Evolutionary conservation across 1,140 invertebrate genomes (phyloP).

Genomic region (Drosophila navojoa): DNA sequence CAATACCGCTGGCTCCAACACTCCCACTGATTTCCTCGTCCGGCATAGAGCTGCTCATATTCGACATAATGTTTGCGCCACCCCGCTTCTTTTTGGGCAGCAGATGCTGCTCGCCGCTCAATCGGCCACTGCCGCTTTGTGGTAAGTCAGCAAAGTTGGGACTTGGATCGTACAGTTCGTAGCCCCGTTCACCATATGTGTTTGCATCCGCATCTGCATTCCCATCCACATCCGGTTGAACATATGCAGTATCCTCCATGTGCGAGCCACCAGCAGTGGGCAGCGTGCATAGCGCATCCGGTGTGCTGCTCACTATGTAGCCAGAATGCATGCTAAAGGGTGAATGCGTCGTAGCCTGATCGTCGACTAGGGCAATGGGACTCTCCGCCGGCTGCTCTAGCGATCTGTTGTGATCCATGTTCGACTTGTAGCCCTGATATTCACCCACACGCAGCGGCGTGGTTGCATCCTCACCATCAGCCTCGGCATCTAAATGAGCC

Average conservation of each 20-base stretch:
- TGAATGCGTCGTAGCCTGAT: constrained; percentile 65
- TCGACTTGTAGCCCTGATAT: constrained; percentile 68
- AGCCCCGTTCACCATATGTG: constrained; percentile 52
- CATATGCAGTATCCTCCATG: constrained; percentile 62
- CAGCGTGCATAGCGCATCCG: constrained; percentile 58
- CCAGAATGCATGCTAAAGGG: constrained; percentile 75
- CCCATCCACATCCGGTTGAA: constrained; percentile 57
- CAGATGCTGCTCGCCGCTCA: constrained; percentile 72
- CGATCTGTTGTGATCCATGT: constrained; percentile 66
- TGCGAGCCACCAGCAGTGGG: constrained; percentile 51
- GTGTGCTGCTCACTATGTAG: constrained; percentile 75
- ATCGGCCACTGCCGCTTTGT: constrained; percentile 42
- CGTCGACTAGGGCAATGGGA: constrained; percentile 70
- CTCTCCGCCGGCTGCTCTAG: constrained; percentile 73
- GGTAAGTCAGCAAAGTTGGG: constrained; percentile 64
- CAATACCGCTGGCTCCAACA: constrained; percentile 15
- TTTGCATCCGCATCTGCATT: not conserved
- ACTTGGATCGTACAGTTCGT: constrained; percentile 77
- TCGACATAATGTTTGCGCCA: constrained; percentile 32
- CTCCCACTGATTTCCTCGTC: constrained; percentile 57
- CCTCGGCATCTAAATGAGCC: constrained; percentile 47
- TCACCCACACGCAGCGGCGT: constrained; percentile 74
- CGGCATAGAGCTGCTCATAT: constrained; percentile 74
- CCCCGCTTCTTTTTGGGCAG: constrained; percentile 43
- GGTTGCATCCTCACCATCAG: constrained; percentile 76